Base-by-base conservation (phyloP, 1,140 invertebrate species). In the Drosophila suzukii region DNA sequence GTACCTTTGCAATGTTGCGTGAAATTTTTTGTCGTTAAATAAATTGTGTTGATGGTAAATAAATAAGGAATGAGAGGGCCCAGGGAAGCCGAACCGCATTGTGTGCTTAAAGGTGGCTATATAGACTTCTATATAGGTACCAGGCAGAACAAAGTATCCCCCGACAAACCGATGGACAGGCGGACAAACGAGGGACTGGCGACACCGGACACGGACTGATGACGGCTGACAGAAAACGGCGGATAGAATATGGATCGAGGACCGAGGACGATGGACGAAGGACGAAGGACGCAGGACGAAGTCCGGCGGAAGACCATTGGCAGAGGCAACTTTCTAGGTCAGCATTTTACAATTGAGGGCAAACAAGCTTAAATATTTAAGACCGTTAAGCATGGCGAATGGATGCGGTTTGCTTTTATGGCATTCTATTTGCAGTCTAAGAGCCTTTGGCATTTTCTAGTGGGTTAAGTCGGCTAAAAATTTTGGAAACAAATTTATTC, bases 341-440 rank as follows among this genome's bases (percentile, higher is more conserved):
- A 75, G 73, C 72, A 59, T 75, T 75, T 66, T 66, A 20, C 72
- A 66, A 57, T 75, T 51, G 73, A 24, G 51, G 54, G 47, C 61
- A 75, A 75, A 67, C 61, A 67, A 67, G 73, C 61, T 75, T 75
- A 75, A 75, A 75, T 67, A 75, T 75, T 75, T 75, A 75, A 75
- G 73, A 57, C 73, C 53, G 51, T 53, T 75, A 38, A 75, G 61
- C 72, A 32, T 32, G 46, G 36, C 53, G 49, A 60, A 39, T 49
- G 44, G 27, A 66, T 66, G 49, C 51, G 67, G 43, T 55, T 62
- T 39, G 34, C n/a, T 63, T 75, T 74, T 75, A 74, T n/a, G 30
- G 58, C 30, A 75, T 75, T 75, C 44, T 55, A 55, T 63, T 74
- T 61, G 41, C 55, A 57, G 56, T 71, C 67, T 58, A 32, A 50